Evolutionary conservation across 2,797 vertebrate species (phyloP), one percentile per base, ranked within the genome.

Genomic region (Tachyglossus aculeatus): DNA sequence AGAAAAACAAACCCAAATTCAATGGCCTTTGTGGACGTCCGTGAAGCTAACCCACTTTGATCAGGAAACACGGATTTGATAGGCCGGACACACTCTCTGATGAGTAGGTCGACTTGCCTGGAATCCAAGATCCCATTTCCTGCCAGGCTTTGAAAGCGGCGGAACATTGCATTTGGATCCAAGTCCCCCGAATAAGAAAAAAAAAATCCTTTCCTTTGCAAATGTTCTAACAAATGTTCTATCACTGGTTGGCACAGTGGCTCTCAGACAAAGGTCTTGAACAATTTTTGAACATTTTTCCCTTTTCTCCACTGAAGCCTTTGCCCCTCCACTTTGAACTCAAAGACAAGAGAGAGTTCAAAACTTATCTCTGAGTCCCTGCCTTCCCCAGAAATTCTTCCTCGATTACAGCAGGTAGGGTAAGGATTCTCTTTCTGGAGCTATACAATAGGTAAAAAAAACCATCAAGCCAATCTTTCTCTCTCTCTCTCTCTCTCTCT

Each of bases 11-110:
- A 60, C 33, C 55, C 2, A n/a, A n/a, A 34, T 31, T 31, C 9
- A 4, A 32, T 7, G 24, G 25, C 24, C 15, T 74, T 29, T 41
- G 25, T 64, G 38, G 21, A n/a, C 10, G 75, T 45, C 77, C 18
- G 36, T 38, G 25, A 54, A 67, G 3, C 19, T 47, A 74, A 44
- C 16, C 45, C 39, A 32, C 57, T 77, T 55, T 36, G 22, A 41
- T 59, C 43, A n/a, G 47, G 51, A 52, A 77, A 54, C 51, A 19
- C 16, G 47, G 4, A 78, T 39, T 82, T 82, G 44, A 62, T 44
- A 76, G 37, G 31, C n/a, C 6, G 36, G 18, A 51, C 24, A 65
- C 50, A 7, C 6, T 62, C 73, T 67, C 58, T 47, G 48, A 62
- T 18, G 54, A 71, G 76, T 38, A 45, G 3, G 22, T 71, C 38